A percentile compares a stretch with the other conserved stretches of the same genome.
Conservation (phyloP, 2,797 vertebrate species). For the Helostoma temminkii region DNA sequence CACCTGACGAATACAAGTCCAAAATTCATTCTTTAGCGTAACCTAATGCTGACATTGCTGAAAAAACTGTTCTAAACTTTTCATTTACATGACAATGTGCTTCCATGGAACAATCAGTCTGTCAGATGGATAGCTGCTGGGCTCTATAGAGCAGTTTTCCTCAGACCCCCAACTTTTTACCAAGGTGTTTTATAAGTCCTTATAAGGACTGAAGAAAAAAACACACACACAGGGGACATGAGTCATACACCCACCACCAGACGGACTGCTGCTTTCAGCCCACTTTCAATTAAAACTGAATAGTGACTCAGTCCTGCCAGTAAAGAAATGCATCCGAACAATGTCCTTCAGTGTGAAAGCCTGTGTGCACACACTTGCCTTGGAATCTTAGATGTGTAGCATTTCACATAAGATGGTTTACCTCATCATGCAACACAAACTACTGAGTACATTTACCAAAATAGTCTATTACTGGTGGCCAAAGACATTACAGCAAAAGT, state of each 20-base stretch:
- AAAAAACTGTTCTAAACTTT: neutral
- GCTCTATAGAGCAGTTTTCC: neutral
- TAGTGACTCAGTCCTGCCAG: constrained; percentile 77
- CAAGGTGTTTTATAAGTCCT: constrained; percentile 18
- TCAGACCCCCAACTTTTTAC: constrained; percentile 10
- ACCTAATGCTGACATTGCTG: neutral
- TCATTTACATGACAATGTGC: neutral
- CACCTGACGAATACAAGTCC: too few species aligned
- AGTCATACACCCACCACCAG: constrained; percentile 58
- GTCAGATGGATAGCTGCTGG: too few species aligned
- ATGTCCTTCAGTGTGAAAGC: constrained; percentile 45
- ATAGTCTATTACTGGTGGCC: too few species aligned
- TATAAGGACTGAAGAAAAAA: constrained; percentile 12
- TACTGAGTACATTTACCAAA: neutral
- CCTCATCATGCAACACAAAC: constrained; percentile 20
- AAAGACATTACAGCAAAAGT: neutral
- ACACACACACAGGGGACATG: constrained; percentile 36
- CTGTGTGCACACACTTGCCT: constrained; percentile 4
- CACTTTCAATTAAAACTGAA: constrained; percentile 70
- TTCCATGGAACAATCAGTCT: too few species aligned
- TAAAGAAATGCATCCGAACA: constrained; percentile 63
- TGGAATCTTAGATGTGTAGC: constrained; percentile 20
- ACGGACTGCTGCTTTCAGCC: constrained; percentile 63
- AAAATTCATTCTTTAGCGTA: neutral
- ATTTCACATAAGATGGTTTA: constrained; percentile 46